phyloP scores from a whole-genome alignment of 2,113 vertebrate genomes.

The Muntiacus reevesi region DNA sequence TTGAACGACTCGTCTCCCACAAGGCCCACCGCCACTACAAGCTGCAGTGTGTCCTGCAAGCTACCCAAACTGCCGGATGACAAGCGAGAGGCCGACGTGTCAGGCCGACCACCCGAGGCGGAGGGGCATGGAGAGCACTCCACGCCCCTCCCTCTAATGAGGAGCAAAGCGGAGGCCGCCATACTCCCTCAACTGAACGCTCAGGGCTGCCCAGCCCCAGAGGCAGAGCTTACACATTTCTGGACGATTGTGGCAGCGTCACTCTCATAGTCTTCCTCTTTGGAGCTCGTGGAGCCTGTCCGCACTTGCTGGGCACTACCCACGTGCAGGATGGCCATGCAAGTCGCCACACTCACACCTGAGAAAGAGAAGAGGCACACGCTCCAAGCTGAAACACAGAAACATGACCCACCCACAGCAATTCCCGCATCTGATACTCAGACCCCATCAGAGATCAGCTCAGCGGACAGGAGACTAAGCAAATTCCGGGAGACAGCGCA shows the following conservation, averaged over 20 bases:
- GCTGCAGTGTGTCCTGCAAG: neutral
- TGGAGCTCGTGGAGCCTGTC: conserved; percentile 92
- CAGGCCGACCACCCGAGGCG: neutral
- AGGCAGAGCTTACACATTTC: conserved; percentile 91
- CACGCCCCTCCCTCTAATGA: neutral
- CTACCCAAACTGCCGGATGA: neutral
- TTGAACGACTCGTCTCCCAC: neutral
- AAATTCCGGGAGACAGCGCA: neutral
- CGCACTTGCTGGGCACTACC: conserved; percentile 94
- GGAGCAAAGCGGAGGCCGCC: neutral
- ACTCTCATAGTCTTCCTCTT: conserved; percentile 98
- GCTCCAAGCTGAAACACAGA: neutral
- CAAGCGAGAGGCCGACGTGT: neutral
- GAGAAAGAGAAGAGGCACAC: neutral
- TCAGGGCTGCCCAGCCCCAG: fast-evolving
- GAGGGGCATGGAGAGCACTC: neutral
- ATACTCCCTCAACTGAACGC: neutral
- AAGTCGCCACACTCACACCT: conserved; percentile 98
- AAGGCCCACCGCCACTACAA: neutral
- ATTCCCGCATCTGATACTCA: neutral
- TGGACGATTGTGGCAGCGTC: conserved; percentile 98
- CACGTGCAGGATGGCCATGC: conserved; percentile 98
- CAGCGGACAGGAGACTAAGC: neutral
- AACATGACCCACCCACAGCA: neutral
- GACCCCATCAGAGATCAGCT: neutral